Evolutionary conservation across 1,140 invertebrate species (phyloP).

Genomic region (Lerema accius): DNA sequence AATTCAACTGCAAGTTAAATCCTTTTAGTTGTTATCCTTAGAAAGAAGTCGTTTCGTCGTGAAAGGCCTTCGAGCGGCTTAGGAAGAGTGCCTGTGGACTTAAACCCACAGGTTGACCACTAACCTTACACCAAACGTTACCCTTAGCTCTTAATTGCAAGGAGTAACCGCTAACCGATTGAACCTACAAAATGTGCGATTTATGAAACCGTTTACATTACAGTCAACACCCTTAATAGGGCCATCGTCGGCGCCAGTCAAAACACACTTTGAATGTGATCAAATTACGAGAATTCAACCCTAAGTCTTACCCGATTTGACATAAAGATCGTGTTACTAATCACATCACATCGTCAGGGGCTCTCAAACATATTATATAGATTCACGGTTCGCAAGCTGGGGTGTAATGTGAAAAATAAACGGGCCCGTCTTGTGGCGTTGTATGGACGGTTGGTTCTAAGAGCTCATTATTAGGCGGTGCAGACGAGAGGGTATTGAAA

Average conservation of each 20-base stretch:
- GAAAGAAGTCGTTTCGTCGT: too few relatives aligned
- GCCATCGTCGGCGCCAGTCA: neutral
- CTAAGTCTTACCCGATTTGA: conserved; percentile 5
- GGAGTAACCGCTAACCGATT: neutral
- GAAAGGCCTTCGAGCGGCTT: too few relatives aligned
- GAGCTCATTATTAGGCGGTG: conserved; percentile 1
- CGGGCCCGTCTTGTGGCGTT: conserved; percentile 22
- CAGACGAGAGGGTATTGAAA: conserved; percentile 5
- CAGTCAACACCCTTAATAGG: neutral
- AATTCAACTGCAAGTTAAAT: too few relatives aligned
- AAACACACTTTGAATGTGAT: neutral
- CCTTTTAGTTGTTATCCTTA: too few relatives aligned
- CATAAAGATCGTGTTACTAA: conserved; percentile 27
- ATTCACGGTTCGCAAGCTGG: conserved; percentile 22
- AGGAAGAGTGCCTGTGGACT: too few relatives aligned
- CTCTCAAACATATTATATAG: conserved; percentile 21
- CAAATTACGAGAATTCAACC: neutral
- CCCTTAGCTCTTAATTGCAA: neutral
- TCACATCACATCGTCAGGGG: conserved; percentile 26
- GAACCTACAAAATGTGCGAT: neutral
- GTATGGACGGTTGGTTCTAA: conserved; percentile 21
- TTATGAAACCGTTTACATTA: neutral
- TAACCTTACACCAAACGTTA: too few relatives aligned
- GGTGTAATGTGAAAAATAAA: conserved; percentile 29
- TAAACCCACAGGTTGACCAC: too few relatives aligned